phyloP scores from a whole-genome alignment of 2,888 invertebrate genomes.

The Nomada lathburiana region DNA sequence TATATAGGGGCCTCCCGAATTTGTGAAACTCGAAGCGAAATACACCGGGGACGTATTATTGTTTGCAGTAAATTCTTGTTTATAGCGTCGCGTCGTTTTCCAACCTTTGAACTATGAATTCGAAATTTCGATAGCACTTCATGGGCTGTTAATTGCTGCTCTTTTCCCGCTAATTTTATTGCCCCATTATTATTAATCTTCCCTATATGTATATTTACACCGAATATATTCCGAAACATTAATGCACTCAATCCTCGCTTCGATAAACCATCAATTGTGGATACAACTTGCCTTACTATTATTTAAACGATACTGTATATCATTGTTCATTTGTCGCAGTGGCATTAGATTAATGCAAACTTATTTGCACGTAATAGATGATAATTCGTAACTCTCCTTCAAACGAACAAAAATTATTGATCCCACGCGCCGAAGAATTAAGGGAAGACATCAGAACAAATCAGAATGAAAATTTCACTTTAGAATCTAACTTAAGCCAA shows the following conservation, averaged over 20 bases:
- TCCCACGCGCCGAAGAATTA: no score
- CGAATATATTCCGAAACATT: not conserved
- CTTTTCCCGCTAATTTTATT: not conserved
- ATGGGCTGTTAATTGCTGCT: not conserved
- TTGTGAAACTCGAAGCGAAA: slow-evolving; percentile 5
- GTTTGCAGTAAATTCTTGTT: slow-evolving; percentile 13
- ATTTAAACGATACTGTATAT: no score
- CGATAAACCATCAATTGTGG: not conserved
- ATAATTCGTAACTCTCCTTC: no score
- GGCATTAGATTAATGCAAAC: no score
- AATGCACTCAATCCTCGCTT: not conserved
- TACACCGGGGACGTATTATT: slow-evolving; percentile 6
- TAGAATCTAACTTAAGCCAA: no score
- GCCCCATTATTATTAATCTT: not conserved
- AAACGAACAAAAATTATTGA: no score
- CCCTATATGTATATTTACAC: not conserved
- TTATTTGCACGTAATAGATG: no score
- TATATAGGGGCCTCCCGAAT: not conserved
- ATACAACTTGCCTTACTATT: not conserved
- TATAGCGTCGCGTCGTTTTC: not conserved
- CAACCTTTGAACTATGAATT: slow-evolving; percentile 6
- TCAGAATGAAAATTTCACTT: no score
- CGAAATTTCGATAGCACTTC: not conserved
- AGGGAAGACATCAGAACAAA: no score
- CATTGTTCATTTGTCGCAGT: no score